phyloP scores from a whole-genome alignment of 35 echinoderm and acorn worm species.

The Antedon bifida region DNA sequence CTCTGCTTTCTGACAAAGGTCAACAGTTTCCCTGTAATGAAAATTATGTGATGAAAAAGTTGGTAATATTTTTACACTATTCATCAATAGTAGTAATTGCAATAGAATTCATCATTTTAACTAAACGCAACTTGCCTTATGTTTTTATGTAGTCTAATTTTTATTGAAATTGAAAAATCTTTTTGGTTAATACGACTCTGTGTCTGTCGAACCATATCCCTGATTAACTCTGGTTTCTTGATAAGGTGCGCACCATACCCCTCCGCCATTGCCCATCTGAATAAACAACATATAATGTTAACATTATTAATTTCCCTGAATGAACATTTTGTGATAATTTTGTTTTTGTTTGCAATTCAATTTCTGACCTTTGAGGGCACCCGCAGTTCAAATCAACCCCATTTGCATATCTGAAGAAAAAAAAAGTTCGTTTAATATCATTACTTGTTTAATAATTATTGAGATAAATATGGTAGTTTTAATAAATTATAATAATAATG shows the following conservation, averaged over 20 bases:
- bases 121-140: conserved; percentile 29
- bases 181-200: conserved; percentile 27
- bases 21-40: conserved; percentile 56
- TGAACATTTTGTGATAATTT: neutral
- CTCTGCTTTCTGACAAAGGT: conserved; percentile 77
- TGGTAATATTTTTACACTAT: too few species aligned
- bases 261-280: conserved; percentile 91
- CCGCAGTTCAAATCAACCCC: conserved; percentile 94
- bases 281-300: conserved; percentile 4
- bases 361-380: conserved; percentile 62
- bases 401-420: conserved; percentile 45
- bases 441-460: too few species aligned
- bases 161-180: conserved; percentile 81
- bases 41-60: too few species aligned
- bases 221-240: conserved; percentile 63
- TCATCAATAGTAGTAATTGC: too few species aligned
- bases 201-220: conserved; percentile 70
- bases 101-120: too few species aligned
- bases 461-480: too few species aligned
- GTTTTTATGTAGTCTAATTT: conserved; percentile 73
- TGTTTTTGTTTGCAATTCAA: neutral
- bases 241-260: conserved; percentile 81
- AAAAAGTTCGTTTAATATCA: neutral
- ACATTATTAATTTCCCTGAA: neutral
- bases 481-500: too few species aligned